Evolutionary conservation across 2,888 invertebrate genomes (phyloP).

Genomic region (Sphaerophoria taeniata): DNA sequence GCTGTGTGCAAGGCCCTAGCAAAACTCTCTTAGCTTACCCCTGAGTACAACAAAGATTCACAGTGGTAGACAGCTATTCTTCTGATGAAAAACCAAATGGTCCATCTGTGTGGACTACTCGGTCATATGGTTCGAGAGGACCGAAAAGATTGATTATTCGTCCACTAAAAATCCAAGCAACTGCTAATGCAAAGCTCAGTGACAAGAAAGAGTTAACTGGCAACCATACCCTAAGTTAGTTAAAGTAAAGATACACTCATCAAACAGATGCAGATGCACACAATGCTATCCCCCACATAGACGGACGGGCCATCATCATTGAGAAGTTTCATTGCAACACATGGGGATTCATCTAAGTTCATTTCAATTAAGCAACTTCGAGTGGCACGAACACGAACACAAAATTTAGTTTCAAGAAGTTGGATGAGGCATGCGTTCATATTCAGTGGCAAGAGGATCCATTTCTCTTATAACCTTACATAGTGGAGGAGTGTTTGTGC

Average conservation of each 20-base stretch:
- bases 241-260: constrained; percentile 36
- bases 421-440: constrained; percentile 44
- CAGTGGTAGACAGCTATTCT: no score
- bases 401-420: constrained; percentile 32
- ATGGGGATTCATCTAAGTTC: constrained; percentile 68
- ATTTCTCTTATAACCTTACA: constrained; percentile 9
- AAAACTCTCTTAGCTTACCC: no score
- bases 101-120: no score
- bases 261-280: constrained; percentile 45
- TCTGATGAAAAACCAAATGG: no score
- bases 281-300: constrained; percentile 10
- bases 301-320: constrained; percentile 19
- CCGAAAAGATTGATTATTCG: no score
- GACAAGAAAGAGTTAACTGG: background rate
- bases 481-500: background rate
- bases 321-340: constrained; percentile 47
- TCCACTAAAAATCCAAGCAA: no score
- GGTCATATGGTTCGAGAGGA: no score
- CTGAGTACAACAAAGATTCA: no score
- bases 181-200: no score
- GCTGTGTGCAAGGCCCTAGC: no score
- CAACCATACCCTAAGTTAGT: constrained; percentile 8
- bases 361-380: constrained; percentile 74
- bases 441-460: constrained; percentile 37
- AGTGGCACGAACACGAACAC: constrained; percentile 50